phyloP scores from a whole-genome alignment of 2,113 vertebrate genomes.

The Lampris incognitus region DNA sequence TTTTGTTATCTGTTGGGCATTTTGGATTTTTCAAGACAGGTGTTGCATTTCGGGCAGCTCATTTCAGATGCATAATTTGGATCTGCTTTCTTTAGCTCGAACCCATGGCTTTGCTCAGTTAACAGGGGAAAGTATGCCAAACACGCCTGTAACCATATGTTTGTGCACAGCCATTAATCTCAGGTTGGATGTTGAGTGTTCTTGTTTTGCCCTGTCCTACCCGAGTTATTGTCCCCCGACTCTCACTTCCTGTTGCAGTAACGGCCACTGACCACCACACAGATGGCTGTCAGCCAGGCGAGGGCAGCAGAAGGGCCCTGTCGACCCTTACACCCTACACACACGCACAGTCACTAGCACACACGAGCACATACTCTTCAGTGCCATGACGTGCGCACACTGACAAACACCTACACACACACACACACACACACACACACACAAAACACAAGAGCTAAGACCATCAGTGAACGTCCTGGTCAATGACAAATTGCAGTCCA shows the following conservation, averaged over 20 bases:
- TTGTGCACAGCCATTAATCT: slow-evolving; percentile 72
- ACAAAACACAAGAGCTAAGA: slow-evolving; percentile 34
- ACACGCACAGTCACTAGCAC: not conserved
- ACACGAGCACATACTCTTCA: slow-evolving; percentile 25
- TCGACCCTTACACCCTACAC: slow-evolving; percentile 47
- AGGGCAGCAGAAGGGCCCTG: slow-evolving; percentile 69
- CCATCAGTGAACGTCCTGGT: slow-evolving; percentile 56
- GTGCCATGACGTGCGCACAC: slow-evolving; percentile 42
- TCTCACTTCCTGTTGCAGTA: slow-evolving; percentile 66
- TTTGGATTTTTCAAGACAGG: slow-evolving; percentile 46
- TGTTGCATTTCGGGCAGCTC: slow-evolving; percentile 42
- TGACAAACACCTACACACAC: slow-evolving; percentile 60
- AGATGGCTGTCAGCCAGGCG: slow-evolving; percentile 77
- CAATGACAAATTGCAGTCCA: slow-evolving; percentile 77
- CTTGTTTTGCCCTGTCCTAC: slow-evolving; percentile 65
- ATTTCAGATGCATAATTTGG: slow-evolving; percentile 44
- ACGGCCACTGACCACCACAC: slow-evolving; percentile 68
- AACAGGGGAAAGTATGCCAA: slow-evolving; percentile 61
- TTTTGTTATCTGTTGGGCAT: slow-evolving; percentile 15
- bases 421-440: slow-evolving; percentile 7
- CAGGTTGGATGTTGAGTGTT: slow-evolving; percentile 66
- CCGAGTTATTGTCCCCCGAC: slow-evolving; percentile 59
- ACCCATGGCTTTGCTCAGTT: slow-evolving; percentile 43
- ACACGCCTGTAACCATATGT: slow-evolving; percentile 78
- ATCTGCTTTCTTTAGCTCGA: slow-evolving; percentile 41